Percentiles rank a stretch among this genome's conserved stretches.
These are phyloP conservation scores for Arizona elegans DNA, from an alignment of 2,113 vertebrate genomes.

Conservation along the genomic window DNA sequence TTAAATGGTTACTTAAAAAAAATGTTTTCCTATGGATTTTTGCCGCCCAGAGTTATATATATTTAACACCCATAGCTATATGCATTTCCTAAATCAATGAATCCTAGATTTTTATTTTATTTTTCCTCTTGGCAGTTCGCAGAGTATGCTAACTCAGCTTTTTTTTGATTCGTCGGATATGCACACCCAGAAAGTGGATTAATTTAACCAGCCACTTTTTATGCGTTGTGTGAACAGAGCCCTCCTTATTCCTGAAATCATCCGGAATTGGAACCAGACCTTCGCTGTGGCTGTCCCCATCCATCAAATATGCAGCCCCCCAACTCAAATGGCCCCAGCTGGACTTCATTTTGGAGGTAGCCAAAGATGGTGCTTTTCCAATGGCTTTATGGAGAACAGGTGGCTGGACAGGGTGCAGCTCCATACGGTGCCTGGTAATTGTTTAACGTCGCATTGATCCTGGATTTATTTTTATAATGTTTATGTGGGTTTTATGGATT, in stretches of 20 bases:
- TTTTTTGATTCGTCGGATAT: not conserved
- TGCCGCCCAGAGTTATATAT: not conserved
- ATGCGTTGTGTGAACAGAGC: not conserved
- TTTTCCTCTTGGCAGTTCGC: not conserved
- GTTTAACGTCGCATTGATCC: not conserved
- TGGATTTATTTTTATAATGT: not conserved
- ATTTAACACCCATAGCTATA: not conserved
- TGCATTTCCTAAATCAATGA: not conserved
- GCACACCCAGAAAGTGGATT: not conserved
- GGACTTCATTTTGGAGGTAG: not conserved
- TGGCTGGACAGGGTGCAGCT: not conserved
- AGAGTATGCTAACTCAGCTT: not conserved
- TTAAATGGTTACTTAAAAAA: not conserved
- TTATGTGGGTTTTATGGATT: not conserved
- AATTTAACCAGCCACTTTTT: not conserved
- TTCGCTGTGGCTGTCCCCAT: not conserved
- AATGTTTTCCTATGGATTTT: not conserved
- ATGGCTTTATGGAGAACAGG: not conserved
- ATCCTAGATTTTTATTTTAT: not conserved
- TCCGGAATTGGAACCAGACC: not conserved
- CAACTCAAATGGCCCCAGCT: not conserved
- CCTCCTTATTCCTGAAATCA: not conserved
- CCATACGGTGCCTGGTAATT: not conserved
- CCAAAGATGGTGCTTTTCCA: not conserved
- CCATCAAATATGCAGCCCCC: not conserved